Conservation (phyloP, 2,797 vertebrate species). For the Mergus octosetaceus region DNA sequence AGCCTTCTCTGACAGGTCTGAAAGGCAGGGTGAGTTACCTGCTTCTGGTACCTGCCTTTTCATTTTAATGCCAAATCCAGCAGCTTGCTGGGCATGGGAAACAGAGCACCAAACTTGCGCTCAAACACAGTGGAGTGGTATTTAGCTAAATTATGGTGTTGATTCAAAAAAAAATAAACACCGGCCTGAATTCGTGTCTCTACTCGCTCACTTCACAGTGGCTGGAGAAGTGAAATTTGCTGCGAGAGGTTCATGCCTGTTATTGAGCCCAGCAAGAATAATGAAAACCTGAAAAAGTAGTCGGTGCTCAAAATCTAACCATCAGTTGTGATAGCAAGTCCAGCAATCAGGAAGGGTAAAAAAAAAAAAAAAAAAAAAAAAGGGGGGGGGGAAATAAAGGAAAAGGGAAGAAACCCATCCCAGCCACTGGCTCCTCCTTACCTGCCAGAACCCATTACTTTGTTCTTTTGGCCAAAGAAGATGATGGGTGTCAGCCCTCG, state of each 20-base stretch:
- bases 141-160: not conserved
- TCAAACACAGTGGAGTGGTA: not conserved
- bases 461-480: not conserved
- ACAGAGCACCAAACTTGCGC: not conserved
- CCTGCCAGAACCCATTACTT: not conserved
- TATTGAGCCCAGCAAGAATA: not conserved
- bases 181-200: not conserved
- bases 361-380: not conserved
- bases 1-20: not conserved
- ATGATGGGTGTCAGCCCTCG: not conserved
- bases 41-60: not conserved
- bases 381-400: no score
- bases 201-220: not conserved
- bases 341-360: not conserved
- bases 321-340: not conserved
- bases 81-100: not conserved
- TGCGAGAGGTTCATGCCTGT: not conserved
- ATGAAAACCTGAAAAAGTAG: not conserved
- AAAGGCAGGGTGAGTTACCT: not conserved
- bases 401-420: not conserved
- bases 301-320: not conserved
- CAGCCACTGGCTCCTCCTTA: not conserved
- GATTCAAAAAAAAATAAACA: not conserved
- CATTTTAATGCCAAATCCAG: not conserved
- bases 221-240: not conserved